Conservation (phyloP, 23 tunicate species). For the Oikopleura vanhoeffeni region DNA sequence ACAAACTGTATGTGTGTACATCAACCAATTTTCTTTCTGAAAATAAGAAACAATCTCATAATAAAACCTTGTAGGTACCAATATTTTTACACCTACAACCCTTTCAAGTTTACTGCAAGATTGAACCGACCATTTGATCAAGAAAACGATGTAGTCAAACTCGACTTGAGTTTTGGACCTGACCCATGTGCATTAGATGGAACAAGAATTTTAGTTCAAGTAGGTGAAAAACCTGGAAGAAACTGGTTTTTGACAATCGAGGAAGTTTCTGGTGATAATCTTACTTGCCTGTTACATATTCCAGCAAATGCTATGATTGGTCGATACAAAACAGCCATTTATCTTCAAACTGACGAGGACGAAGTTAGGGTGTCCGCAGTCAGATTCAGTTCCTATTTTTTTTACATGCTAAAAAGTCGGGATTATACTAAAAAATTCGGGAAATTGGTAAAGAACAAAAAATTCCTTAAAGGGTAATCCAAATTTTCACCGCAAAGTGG, state of each 20-base stretch:
- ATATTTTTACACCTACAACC: too few relatives aligned
- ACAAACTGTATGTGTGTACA: too few relatives aligned
- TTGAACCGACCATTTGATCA: neutral
- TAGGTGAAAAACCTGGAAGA: neutral
- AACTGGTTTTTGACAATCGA: neutral
- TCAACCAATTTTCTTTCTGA: too few relatives aligned
- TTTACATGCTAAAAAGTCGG: too few relatives aligned
- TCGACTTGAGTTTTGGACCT: neutral
- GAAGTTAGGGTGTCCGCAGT: too few relatives aligned
- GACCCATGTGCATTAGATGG: neutral
- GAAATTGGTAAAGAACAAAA: too few relatives aligned
- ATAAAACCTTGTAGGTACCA: too few relatives aligned
- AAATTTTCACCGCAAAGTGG: too few relatives aligned
- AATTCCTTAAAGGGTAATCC: too few relatives aligned
- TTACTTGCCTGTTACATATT: neutral
- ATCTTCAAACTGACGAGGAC: neutral
- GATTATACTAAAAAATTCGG: too few relatives aligned
- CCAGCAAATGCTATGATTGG: neutral
- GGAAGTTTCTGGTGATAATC: neutral
- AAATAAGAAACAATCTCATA: too few relatives aligned
- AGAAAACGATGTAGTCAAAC: neutral
- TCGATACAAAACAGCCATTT: slow-evolving; percentile 1
- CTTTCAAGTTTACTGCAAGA: neutral
- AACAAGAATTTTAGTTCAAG: neutral
- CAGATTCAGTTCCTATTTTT: too few relatives aligned